Percentiles rank a stretch among this genome's conserved stretches.
These are phyloP conservation scores for Nomada lathburiana DNA, from an alignment of 2,888 invertebrate species.

Conservation along the genomic window DNA sequence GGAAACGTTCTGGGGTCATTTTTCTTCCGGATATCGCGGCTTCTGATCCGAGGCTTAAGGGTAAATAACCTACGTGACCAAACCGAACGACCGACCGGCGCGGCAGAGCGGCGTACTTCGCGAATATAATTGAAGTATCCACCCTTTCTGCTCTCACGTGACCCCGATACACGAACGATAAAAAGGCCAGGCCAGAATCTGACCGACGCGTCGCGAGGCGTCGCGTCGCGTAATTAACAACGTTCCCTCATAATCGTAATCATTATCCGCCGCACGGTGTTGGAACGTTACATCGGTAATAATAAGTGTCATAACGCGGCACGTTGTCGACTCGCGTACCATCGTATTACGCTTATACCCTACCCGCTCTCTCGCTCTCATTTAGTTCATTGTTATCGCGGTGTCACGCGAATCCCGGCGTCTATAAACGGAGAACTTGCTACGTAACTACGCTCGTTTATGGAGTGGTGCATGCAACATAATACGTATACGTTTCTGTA, in stretches of 20 bases:
- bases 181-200: conserved; percentile 34
- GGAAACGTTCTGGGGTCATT: conserved; percentile 36
- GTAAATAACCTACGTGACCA: conserved; percentile 52
- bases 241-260: conserved; percentile 56
- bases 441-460: conserved; percentile 24
- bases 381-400: conserved; percentile 39
- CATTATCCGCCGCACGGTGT: conserved; percentile 26
- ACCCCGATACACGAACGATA: conserved; percentile 58
- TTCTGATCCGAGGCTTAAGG: conserved; percentile 35
- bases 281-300: conserved; percentile 31
- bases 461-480: conserved; percentile 27
- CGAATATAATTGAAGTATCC: conserved; percentile 53
- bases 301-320: conserved; percentile 46
- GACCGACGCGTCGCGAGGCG: neutral
- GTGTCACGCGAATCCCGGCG: conserved; percentile 24
- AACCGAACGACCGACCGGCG: neutral
- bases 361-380: conserved; percentile 9
- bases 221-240: conserved; percentile 56
- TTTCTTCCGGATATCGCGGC: conserved; percentile 27
- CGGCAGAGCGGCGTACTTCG: neutral
- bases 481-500: conserved; percentile 13
- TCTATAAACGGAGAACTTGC: conserved; percentile 21
- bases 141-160: neutral
- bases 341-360: conserved; percentile 29
- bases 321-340: conserved; percentile 24